These are phyloP conservation scores for Osmerus eperlanus DNA, from an alignment of 2,113 vertebrate genomes.

Conservation along the genomic window DNA sequence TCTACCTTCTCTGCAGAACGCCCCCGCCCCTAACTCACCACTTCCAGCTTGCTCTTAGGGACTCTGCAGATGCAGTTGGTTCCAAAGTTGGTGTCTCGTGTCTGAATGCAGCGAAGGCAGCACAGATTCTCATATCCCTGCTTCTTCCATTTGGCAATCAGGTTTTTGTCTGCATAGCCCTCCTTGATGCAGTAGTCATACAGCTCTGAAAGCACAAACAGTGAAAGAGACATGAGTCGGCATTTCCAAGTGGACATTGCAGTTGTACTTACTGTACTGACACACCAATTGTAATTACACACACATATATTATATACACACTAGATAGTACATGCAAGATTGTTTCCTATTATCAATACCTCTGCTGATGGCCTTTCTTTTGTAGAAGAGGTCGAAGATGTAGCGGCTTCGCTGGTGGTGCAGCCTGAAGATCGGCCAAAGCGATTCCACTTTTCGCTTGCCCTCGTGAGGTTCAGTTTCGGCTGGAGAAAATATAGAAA, in stretches of 20 bases:
- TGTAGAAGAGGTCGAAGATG: slow-evolving; percentile 96
- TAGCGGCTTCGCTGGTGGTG: slow-evolving; percentile 96
- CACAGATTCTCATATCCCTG: slow-evolving; percentile 97
- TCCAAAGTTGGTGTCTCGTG: slow-evolving; percentile 95
- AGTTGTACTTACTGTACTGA: too few relatives aligned
- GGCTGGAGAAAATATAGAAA: slow-evolving; percentile 62
- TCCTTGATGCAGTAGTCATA: slow-evolving; percentile 98
- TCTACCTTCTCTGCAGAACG: too few relatives aligned
- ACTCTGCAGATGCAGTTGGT: slow-evolving; percentile 98
- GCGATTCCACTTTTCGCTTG: slow-evolving; percentile 93
- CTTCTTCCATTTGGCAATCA: slow-evolving; percentile 99
- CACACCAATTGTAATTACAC: too few relatives aligned
- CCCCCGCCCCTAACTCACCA: slow-evolving; percentile 72
- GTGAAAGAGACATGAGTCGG: neutral
- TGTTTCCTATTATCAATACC: slow-evolving; percentile 64
- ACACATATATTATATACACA: slow-evolving; percentile 8
- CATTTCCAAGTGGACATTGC: too few relatives aligned
- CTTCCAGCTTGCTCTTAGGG: slow-evolving; percentile 97
- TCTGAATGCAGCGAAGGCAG: slow-evolving; percentile 96
- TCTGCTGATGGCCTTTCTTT: slow-evolving; percentile 97
- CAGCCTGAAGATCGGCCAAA: slow-evolving; percentile 98
- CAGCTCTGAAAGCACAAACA: slow-evolving; percentile 75
- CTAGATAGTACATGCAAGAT: neutral
- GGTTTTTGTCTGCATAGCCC: slow-evolving; percentile 95
- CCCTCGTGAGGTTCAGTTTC: slow-evolving; percentile 96